Base-by-base conservation (phyloP, 1,140 invertebrate species). In the Drosophila pseudoananassae region DNA sequence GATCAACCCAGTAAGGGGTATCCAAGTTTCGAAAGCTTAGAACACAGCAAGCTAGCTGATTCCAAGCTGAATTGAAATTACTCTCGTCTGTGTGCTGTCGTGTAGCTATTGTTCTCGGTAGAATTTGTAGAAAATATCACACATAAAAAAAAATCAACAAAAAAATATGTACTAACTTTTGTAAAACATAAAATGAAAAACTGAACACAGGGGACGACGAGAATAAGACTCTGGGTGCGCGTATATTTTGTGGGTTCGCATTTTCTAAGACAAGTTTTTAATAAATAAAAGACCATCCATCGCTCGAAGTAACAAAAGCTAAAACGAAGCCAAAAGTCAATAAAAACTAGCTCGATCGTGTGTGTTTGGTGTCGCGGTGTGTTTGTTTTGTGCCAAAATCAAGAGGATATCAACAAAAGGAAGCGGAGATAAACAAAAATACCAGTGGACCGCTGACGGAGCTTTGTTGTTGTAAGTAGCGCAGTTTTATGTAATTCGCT, bases 401-500 rank as follows among this genome's bases (percentile, higher is more conserved):
- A 17, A 14, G 43, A 46, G 43, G 17, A 46, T 17, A 46, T 33
- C 20, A 59, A 58, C 31, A 59, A 61, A 55, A 43, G 54, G 69
- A 61, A 68, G 60, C 29, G 54, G 17, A 54, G 55, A 66, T 66
- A 75, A 66, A 68, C 54, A 54, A 76, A 59, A 54, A 17, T 25
- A 29, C 33, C 40, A 57, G 57, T 53, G 70, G 31, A 65, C 70
- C 27, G 58, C 40, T 59, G 6, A 8, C 14, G 29, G 68, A 20
- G 31, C 65, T 31, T 75, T 82, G 76, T 73, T 76, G 23, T 78
- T 87, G 78, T 87, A 68, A 85, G 82, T 85, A 63, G 40, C 46
- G 60, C 59, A 66, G 56, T 59, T 87, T 87, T 87, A 87, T 87
- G 63, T 87, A 87, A 87, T 88, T 85, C 64, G 23, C 46, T 71